Evolutionary conservation across 2,113 vertebrate genomes (phyloP).

Genomic region (Eclectus roratus): DNA sequence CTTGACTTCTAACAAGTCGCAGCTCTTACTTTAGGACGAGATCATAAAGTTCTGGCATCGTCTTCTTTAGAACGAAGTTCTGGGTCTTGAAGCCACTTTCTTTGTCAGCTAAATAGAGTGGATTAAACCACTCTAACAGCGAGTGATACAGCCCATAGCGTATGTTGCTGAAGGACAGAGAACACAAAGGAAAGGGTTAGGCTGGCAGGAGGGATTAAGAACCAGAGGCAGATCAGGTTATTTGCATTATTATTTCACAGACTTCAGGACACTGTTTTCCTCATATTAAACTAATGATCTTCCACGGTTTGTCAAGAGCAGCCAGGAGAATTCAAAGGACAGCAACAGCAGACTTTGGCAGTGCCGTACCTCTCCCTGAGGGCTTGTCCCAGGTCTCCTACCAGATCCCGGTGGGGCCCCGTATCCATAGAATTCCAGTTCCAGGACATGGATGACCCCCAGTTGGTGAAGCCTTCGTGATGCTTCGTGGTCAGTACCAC

Average conservation of each 20-base stretch:
- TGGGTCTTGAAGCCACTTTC: slow-evolving; percentile 85
- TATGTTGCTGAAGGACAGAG: slow-evolving; percentile 78
- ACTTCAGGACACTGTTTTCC: neutral
- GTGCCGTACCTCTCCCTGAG: slow-evolving; percentile 80
- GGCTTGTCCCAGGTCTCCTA: slow-evolving; percentile 86
- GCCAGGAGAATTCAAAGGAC: neutral
- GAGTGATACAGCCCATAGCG: slow-evolving; percentile 92
- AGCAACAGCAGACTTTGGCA: neutral
- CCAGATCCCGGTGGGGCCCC: slow-evolving; percentile 89
- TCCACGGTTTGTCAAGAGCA: neutral
- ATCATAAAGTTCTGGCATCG: slow-evolving; percentile 88
- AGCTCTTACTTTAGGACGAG: slow-evolving; percentile 86
- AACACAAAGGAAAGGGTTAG: neutral
- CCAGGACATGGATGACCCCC: slow-evolving; percentile 88
- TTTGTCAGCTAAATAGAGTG: slow-evolving; percentile 90
- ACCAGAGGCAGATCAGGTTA: neutral
- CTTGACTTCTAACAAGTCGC: neutral
- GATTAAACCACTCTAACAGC: slow-evolving; percentile 93
- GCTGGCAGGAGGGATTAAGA: neutral
- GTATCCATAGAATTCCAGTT: slow-evolving; percentile 93
- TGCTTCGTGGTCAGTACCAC: slow-evolving; percentile 95
- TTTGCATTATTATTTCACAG: neutral
- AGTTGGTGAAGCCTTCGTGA: slow-evolving; percentile 95
- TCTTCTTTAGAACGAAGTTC: slow-evolving; percentile 82
- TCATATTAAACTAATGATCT: neutral